Evolutionary conservation across 2,888 invertebrate genomes (phyloP), one percentile per base, ranked within the genome.

Genomic region (Drosophila pegasa): DNA sequence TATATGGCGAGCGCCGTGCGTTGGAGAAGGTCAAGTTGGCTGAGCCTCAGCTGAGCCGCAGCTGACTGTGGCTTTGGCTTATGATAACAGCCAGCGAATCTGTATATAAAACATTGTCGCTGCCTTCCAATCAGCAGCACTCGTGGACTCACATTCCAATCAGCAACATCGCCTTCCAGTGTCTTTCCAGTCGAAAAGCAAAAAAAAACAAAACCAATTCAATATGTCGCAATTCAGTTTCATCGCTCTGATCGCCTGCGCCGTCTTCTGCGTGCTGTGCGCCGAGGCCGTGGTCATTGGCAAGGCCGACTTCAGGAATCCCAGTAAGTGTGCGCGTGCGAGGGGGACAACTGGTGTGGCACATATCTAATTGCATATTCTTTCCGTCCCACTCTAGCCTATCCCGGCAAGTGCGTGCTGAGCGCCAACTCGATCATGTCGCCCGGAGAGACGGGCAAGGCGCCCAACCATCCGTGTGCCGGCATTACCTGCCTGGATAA

Each of bases 331-430:
- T 7, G 27, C 12, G 22, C 10, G 50, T 14, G 33, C n/a, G 48
- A 20, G 18, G 20, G 18, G 14, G 33, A 35, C 2, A n/a, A 10
- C 5, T 18, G 7, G 22, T 29, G 18, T 40, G 20, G n/a, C 16
- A 16, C 4, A 38, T 18, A 16, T 27, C 18, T 37, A 51, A 27
- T 12, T 27, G 6, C 0, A 25, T 38, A 27, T 18, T 9, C n/a
- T 33, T 25, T 25, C n/a, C n/a, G 14, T 6, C 20, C 1, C 5
- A 7, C 18, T 37, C 9, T 56, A 90, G 90, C 58, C 2, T 52
- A 90, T 77, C 91, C 91, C 18, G 90, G 89, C 47, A 91, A 90
- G 69, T 90, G 90, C 47, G 85, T 86, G 9, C 47, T 90, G 18
- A 62, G 61, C 54, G 8, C 69, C 5, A 74, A 88, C 7, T 59